Base-by-base conservation (phyloP, 2,888 invertebrate genomes). In the Hemicrepidius hirtus region DNA sequence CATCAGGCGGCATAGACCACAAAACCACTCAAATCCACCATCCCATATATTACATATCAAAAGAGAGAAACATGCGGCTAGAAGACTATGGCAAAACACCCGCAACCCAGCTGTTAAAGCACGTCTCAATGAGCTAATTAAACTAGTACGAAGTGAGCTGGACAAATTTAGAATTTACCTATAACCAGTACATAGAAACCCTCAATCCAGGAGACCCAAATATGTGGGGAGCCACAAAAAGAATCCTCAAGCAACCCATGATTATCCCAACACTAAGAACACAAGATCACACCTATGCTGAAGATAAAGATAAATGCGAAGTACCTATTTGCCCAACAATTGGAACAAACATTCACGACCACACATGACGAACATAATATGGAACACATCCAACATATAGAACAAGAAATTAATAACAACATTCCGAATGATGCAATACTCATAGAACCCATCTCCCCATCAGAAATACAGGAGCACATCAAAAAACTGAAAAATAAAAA, bases 281-380 rank as follows among this genome's bases (percentile, higher is more conserved):
- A n/a, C n/a, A 37, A 35, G 16, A 37, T 13, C 18, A 16, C 59
- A 5, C 21, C 3, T 24, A 21, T 41, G 2, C 13, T n/a, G 40
- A 40, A 21, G 62, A 62, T 21, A 44, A 41, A 44, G 62, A 41
- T 7, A 62, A 62, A 62, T 62, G 62, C 24, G 41, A 62, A n/a
- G 41, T n/a, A n/a, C n/a, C n/a, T 62, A 44, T 41, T 62, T 40
- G 62, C 41, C 12, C 7, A 40, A 7, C 62, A 44, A 6, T 20
- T 62, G 41, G 62, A 62, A 62, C 5, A 57, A 32, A 57, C 57
- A 32, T 57, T 57, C n/a, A 32, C 57, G 10, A 18, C 57, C 13
- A 32, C 7, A 13, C 21, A 12, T n/a, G n/a, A 53, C 12, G 12
- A 5, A 13, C 3, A 28, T 32, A 18, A 57, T 13, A 5, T 12